These are phyloP conservation scores for Lindbergichthys nudifrons DNA, from an alignment of 2,797 vertebrate species.

Conservation along the genomic window DNA sequence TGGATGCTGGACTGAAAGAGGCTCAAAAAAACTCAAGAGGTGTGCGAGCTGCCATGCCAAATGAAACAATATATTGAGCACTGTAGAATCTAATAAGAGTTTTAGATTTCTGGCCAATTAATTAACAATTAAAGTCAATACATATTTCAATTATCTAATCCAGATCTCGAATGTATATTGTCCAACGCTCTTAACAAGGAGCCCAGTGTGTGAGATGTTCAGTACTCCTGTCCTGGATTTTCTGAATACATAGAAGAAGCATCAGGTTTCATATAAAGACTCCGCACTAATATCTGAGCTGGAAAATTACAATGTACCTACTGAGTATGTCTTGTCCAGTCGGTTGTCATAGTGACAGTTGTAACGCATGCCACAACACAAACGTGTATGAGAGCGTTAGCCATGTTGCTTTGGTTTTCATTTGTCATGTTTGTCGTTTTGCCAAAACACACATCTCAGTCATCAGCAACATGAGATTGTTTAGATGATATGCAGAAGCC, in stretches of 20 bases:
- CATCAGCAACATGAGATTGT: rapidly evolving
- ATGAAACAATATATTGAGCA: neutral
- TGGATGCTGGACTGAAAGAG: neutral
- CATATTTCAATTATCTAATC: neutral
- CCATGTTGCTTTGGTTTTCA: neutral
- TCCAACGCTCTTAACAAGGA: neutral
- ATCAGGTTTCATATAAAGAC: rapidly evolving
- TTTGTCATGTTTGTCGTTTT: neutral
- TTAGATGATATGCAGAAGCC: rapidly evolving
- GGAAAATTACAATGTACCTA: too few relatives aligned
- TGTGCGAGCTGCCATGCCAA: too few relatives aligned
- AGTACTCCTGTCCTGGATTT: too few relatives aligned
- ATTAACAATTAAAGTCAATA: neutral
- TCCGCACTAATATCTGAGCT: too few relatives aligned
- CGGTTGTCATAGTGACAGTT: constrained; percentile 81
- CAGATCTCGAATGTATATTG: neutral
- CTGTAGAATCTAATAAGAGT: too few relatives aligned
- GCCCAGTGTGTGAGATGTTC: neutral
- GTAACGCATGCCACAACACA: constrained; percentile 25
- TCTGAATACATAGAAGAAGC: neutral
- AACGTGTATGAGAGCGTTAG: neutral
- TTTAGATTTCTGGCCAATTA: neutral
- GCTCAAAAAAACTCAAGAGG: too few relatives aligned
- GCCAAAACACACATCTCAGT: rapidly evolving
- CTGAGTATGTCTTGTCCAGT: neutral